These are phyloP conservation scores for Cataglyphis cursor DNA, from an alignment of 2,888 invertebrate genomes.

Conservation along the genomic window DNA sequence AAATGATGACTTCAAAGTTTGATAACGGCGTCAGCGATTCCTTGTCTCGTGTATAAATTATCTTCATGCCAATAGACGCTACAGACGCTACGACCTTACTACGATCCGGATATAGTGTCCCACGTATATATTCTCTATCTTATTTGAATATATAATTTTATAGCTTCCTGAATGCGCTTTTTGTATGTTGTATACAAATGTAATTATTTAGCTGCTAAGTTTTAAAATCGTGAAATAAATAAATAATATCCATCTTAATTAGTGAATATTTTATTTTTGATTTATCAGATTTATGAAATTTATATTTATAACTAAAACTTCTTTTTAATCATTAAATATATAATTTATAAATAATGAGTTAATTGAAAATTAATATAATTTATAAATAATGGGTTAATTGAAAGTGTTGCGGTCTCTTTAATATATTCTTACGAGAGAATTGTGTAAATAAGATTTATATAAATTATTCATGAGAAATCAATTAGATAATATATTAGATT, in stretches of 20 bases:
- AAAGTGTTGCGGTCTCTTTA: neutral
- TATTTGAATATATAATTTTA: constrained; percentile 40
- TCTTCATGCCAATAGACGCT: neutral
- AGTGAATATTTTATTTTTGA: neutral
- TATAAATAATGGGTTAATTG: neutral
- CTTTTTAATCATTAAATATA: neutral
- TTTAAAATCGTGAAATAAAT: neutral
- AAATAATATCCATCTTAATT: neutral
- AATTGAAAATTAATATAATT: no score
- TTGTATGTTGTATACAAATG: neutral
- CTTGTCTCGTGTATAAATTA: constrained; percentile 18
- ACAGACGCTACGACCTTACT: neutral
- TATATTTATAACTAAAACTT: neutral
- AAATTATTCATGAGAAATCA: neutral
- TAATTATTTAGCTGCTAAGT: neutral
- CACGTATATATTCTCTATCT: neutral
- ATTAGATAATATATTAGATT: neutral
- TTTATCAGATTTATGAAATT: neutral
- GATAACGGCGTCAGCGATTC: constrained; percentile 14
- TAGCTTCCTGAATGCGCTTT: constrained; percentile 16
- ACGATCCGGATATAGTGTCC: neutral
- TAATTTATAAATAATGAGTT: neutral
- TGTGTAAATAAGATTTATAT: neutral
- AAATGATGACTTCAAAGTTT: constrained; percentile 12
- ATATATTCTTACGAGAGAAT: neutral